Evolutionary conservation across 2,113 vertebrate species (phyloP), one percentile per base, ranked within the genome.

Genomic region (Anoura caudifer): DNA sequence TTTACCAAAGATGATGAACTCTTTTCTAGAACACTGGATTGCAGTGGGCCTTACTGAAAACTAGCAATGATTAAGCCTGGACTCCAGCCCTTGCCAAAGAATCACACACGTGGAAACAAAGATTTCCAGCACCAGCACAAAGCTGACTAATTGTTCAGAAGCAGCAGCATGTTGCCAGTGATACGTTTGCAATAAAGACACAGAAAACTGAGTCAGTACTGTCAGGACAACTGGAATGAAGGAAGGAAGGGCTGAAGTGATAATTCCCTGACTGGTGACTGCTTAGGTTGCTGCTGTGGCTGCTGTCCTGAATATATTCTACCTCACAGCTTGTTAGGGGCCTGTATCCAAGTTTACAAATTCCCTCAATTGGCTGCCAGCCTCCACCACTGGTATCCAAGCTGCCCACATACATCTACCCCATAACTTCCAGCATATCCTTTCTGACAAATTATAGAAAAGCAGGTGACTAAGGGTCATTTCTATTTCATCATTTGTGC

Each of bases 391-490:
- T 4, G 5, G 59, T 31, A 22, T 14, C 24, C 31, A 70, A 50
- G 15, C 24, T 61, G n/a, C 38, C 67, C 11, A 4, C 2, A 22
- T 72, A 38, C 0, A 0, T 67, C 43, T 47, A 47, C 45, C 31
- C 24, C 6, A 47, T 63, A 69, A 54, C 41, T 65, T 83, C 45
- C n/a, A 75, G 63, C 16, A 80, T 36, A 81, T 72, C 3, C 4
- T 77, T 94, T 70, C 77, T 90, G 50, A 90, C 54, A 82, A 85
- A 54, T 13, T 26, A 65, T 3, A 76, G 28, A 63, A 87, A 72
- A 85, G 31, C 17, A 36, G 24, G 61, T 77, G 43, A 41, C 11
- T 17, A 36, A 93, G 20, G 41, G 9, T 63, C 12, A 67, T 13
- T 80, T 90, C 38, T 8, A 28, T 82, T 70, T 92, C 26, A 77